Conservation (phyloP, 2,888 invertebrate species). For the Epicampocera succincta region DNA sequence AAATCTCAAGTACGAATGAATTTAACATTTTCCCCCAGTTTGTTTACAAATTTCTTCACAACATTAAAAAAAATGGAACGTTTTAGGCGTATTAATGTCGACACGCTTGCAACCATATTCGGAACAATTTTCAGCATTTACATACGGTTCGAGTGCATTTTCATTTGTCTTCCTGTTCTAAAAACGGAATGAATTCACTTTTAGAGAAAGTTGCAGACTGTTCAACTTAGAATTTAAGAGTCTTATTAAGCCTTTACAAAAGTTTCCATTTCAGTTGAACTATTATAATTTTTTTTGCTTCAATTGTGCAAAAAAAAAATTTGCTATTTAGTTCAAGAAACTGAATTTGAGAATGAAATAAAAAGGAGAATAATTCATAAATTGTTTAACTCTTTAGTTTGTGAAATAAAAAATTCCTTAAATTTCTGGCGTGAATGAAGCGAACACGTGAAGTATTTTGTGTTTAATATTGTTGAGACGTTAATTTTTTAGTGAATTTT, state of each 20-base stretch:
- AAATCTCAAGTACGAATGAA: conserved; percentile 25
- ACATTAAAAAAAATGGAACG: conserved; percentile 31
- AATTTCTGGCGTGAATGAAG: no score
- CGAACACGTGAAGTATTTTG: no score
- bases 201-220: conserved; percentile 21
- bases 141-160: conserved; percentile 30
- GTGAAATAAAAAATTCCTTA: no score
- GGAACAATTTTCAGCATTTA: conserved; percentile 1
- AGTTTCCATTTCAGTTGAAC: conserved; percentile 35
- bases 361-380: no score
- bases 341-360: not conserved
- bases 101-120: not conserved
- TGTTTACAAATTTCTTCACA: conserved; percentile 35
- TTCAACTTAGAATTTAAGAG: conserved; percentile 9
- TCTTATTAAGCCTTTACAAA: conserved; percentile 1
- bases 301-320: not conserved
- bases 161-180: conserved; percentile 23
- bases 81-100: not conserved
- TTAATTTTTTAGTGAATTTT: no score
- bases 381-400: no score
- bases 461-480: no score
- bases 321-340: not conserved
- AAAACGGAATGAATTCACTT: conserved; percentile 18
- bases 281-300: not conserved
- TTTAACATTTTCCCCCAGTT: not conserved